phyloP scores from a whole-genome alignment of 2,888 invertebrate species.

The Lasioglossum pauxillum region DNA sequence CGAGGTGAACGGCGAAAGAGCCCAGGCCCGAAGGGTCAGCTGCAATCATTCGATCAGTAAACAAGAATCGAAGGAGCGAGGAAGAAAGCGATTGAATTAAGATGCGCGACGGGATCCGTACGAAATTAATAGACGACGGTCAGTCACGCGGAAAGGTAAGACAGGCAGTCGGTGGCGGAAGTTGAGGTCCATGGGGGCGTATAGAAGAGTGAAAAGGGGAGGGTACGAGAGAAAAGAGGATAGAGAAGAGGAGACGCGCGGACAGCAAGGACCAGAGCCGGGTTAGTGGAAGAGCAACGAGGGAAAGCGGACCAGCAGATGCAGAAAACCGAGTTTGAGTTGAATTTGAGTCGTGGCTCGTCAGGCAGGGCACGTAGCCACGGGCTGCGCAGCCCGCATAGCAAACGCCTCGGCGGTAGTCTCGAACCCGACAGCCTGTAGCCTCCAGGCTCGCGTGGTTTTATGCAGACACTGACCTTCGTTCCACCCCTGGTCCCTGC shows the following conservation, averaged over 20 bases:
- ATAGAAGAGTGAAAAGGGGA: background rate
- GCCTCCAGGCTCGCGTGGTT: constrained; percentile 80
- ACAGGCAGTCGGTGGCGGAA: constrained; percentile 1
- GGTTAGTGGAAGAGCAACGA: constrained; percentile 50
- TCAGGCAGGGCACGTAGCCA: constrained; percentile 83
- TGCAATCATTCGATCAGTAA: background rate
- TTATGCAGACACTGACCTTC: constrained; percentile 85
- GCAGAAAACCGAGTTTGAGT: constrained; percentile 81
- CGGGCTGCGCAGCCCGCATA: constrained; percentile 83
- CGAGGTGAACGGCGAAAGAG: background rate
- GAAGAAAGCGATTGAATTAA: constrained; percentile 10
- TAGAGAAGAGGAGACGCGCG: background rate
- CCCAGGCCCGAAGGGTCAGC: background rate
- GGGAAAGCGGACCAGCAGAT: constrained; percentile 77
- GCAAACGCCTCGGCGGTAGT: constrained; percentile 78
- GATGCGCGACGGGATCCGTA: constrained; percentile 30
- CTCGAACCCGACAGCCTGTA: constrained; percentile 75
- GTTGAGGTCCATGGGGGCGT: background rate
- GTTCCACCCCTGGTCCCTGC: constrained; percentile 71
- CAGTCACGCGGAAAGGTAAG: constrained; percentile 23
- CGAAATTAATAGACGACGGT: constrained; percentile 38
- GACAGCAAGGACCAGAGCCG: constrained; percentile 27
- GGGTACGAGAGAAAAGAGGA: background rate
- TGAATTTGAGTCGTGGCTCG: constrained; percentile 83
- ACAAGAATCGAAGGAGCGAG: background rate